Percentiles rank a stretch among this genome's conserved stretches.
Evolutionary conservation across 1,140 invertebrate species (phyloP).

Genomic region (Zaprionus inermis): DNA sequence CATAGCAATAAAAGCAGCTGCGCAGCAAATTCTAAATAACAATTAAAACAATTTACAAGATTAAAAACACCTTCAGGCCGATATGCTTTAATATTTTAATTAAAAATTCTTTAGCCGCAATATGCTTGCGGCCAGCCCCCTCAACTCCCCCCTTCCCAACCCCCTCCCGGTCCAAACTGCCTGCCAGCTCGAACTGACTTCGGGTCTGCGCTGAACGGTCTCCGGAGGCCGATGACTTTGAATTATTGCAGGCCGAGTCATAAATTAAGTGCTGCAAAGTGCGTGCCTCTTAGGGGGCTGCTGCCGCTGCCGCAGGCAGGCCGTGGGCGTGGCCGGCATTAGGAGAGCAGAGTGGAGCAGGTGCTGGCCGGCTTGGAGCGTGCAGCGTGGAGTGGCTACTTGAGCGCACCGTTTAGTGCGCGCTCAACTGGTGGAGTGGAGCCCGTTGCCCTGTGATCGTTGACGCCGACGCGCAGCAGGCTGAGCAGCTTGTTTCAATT

Average conservation of each 20-base stretch:
- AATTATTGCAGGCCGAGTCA: constrained; percentile 79
- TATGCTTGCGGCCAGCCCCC: constrained; percentile 36
- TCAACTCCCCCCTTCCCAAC: too few species aligned
- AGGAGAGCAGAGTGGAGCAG: not conserved
- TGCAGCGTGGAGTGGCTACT: not conserved
- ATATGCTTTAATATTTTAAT: constrained; percentile 81
- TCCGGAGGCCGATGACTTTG: constrained; percentile 80
- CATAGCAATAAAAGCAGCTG: constrained; percentile 32
- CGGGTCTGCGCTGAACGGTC: constrained; percentile 71
- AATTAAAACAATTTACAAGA: constrained; percentile 82
- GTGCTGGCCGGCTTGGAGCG: not conserved
- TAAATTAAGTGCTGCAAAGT: constrained; percentile 71
- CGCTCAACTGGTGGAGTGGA: not conserved
- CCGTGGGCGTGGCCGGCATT: not conserved
- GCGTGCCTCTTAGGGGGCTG: constrained; percentile 32
- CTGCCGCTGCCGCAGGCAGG: not conserved
- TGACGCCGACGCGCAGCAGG: not conserved
- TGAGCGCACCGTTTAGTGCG: constrained; percentile 7
- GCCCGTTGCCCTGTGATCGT: not conserved
- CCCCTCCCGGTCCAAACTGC: not conserved
- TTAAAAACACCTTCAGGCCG: constrained; percentile 77
- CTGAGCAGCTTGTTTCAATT: not conserved
- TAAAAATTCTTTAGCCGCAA: constrained; percentile 74
- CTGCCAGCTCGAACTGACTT: not conserved
- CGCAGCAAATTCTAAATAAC: constrained; percentile 71